Conservation (phyloP, 1,140 invertebrate genomes). For the Drosophila saltans region DNA sequence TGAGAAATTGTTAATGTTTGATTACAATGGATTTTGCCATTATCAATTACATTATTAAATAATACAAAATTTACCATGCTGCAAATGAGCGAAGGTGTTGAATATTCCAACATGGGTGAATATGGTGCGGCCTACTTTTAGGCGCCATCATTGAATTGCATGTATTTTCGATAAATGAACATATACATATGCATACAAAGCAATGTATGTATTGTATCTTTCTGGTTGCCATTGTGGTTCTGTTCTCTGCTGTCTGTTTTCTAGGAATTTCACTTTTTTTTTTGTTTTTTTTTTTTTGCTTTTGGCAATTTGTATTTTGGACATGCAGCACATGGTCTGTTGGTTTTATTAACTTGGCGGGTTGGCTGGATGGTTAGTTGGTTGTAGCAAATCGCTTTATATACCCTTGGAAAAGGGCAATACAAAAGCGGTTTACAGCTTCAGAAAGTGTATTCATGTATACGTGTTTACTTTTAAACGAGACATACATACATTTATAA, state of each 20-base stretch:
- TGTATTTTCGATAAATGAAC: conserved; percentile 4
- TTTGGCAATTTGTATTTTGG: conserved; percentile 25
- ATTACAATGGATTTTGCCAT: conserved; percentile 50
- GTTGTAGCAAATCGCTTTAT: neutral
- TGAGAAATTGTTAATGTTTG: conserved; percentile 36
- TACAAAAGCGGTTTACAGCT: no score
- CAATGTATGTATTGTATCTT: neutral
- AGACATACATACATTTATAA: no score
- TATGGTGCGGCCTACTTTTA: neutral
- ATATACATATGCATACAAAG: neutral
- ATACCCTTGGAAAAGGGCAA: neutral
- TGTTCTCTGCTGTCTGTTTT: conserved; percentile 2
- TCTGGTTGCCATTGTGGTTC: neutral
- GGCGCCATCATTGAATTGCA: neutral
- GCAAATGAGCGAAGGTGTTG: conserved; percentile 18
- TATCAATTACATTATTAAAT: conserved; percentile 61
- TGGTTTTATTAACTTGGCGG: conserved; percentile 62
- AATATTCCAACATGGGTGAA: conserved; percentile 3
- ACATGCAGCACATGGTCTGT: conserved; percentile 59
- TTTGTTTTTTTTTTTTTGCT: neutral
- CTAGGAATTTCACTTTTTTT: conserved; percentile 5
- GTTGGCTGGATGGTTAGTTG: neutral
- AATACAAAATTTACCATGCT: conserved; percentile 35
- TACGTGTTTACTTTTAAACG: no score
- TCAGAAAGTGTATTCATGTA: no score